Base-by-base conservation (phyloP, 2,888 invertebrate species). In the Lathronympha strigana region DNA sequence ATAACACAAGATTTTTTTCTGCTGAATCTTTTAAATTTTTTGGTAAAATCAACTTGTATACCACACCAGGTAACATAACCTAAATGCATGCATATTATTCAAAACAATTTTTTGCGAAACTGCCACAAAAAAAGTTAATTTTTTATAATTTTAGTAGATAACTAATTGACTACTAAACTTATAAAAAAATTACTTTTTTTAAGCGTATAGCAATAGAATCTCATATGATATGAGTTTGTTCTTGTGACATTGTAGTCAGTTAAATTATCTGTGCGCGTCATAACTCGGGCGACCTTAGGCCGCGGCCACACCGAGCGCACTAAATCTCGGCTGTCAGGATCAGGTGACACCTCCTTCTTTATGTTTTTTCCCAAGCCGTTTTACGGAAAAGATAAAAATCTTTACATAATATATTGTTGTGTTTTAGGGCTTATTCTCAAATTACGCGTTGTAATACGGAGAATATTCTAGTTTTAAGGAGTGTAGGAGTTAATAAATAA, bases 291-390 rank as follows among this genome's bases (percentile, higher is more conserved):
- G 86, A 86, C 87, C 91, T 92, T 82, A 92, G 89, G 90, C 88
- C 86, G 84, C 81, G 90, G 90, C 87, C 90, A 91, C 90, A 91
- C 88, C 80, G 86, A 81, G 83, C 72, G 79, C 80, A 66, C 88
- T 92, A 87, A 92, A 91, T 92, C 90, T 75, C 74, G 72, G 72
- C 87, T 88, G 91, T 90, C 92, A 81, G 86, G 90, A 88, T 91
- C 92, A 92, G 92, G 92, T 92, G 92, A 92, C 92, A 92, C 90
- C 89, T 86, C 88, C 90, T 92, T 91, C 92, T 92, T 92, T 92
- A 92, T 92, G 92, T 92, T 92, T 92, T 92, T 92, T 92, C 92
- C 91, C 92, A 92, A 90, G 90, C 92, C 87, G 84, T 92, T 92
- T 92, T 92, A 92, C 90, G 88, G 90, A 79, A 91, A 91, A 90